Base-by-base conservation (phyloP, 2,113 vertebrate genomes). In the Prunella himalayana region DNA sequence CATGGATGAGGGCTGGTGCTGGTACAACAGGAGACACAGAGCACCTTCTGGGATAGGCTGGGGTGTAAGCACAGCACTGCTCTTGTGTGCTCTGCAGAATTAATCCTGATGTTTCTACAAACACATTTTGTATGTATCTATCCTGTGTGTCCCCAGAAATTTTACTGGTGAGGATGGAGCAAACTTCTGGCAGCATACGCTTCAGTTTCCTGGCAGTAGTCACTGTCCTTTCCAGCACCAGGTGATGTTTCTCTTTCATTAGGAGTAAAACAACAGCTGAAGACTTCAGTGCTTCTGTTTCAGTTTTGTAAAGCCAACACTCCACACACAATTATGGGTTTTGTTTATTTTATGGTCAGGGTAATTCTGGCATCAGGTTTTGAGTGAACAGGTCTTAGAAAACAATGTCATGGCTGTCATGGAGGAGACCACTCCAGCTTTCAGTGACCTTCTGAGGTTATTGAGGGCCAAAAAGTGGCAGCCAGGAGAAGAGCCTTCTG, bases 291-390 rank as follows among this genome's bases (percentile, higher is more conserved):
- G 53, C 31, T 72, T 86, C 71, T 2, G 1, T 19, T 24, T 21
- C n/a, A 76, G 35, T 42, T 76, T 70, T 85, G 41, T 47, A 60
- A 86, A 68, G 31, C 28, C 45, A 79, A 68, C 6, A 4, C 7
- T 51, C 6, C 21, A 16, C 30, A 27, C 19, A 10, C 13, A 24
- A 0, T 13, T 77, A 4, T 42, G 63, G 5, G 1, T 8, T 65
- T 84, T 41, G 9, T 54, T 85, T 83, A 15, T 82, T 85, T 85
- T 68, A 14, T 13, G 24, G 18, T 75, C 70, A 75, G 15, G 11
- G 14, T 78, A 50, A 25, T 54, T 78, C 42, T 82, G 33, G 18
- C 33, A 73, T 25, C n/a, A 59, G 14, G 4, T 76, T 75, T 76
- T 68, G 35, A 30, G 27, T 35, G 24, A 75, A 9, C 18, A 82